These are phyloP conservation scores for Sturmia bella DNA, from an alignment of 2,888 invertebrate species.

Conservation along the genomic window DNA sequence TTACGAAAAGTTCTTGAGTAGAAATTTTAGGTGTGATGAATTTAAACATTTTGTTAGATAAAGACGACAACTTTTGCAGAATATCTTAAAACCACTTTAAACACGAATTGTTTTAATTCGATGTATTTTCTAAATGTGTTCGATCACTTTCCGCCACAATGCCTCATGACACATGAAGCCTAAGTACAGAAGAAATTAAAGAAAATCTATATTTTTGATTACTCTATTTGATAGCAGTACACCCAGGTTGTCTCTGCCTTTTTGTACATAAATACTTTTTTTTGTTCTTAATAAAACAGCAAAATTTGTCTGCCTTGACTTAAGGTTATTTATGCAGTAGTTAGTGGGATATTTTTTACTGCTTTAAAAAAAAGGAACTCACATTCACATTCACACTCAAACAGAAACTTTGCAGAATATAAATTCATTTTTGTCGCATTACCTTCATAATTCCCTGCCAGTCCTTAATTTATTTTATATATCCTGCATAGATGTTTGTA, in stretches of 20 bases:
- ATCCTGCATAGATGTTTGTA: constrained; percentile 55
- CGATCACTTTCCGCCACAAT: too few species aligned
- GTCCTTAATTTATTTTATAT: constrained; percentile 79
- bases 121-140: too few species aligned
- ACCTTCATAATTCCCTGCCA: constrained; percentile 75
- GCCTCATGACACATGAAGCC: too few species aligned
- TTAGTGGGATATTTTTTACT: constrained; percentile 73
- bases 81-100: too few species aligned
- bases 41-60: too few species aligned
- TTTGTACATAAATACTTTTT: not conserved
- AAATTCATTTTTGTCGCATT: constrained; percentile 78
- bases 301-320: constrained; percentile 58
- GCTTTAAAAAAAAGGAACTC: constrained; percentile 5
- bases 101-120: too few species aligned
- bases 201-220: too few species aligned
- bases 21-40: too few species aligned
- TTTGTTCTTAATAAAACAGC: constrained; percentile 19
- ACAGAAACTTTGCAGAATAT: constrained; percentile 70
- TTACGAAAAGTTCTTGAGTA: too few species aligned
- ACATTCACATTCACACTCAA: constrained; percentile 15
- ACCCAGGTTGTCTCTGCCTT: not conserved
- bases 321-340: constrained; percentile 79
- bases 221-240: not conserved
- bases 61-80: too few species aligned
- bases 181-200: not conserved